Evolutionary conservation across 2,888 invertebrate genomes (phyloP), one percentile per base, ranked within the genome.

Genomic region (Eudasyphora cyanicolor): DNA sequence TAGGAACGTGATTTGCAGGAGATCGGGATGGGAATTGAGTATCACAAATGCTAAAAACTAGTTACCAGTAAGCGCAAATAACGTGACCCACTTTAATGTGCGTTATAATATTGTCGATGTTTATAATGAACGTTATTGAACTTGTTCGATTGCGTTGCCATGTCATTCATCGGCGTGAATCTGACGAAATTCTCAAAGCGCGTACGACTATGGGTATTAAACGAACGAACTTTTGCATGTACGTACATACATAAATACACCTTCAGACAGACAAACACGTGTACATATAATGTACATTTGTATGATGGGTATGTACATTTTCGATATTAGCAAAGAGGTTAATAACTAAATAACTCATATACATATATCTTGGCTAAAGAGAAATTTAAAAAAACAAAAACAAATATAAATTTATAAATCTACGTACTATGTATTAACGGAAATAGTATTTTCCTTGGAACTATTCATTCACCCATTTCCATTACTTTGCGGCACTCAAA

Each of bases 121-220:
- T 51, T 14, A 45, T 45, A 51, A 77, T 88, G 89, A 89, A 90
- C 89, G 89, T 86, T 85, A 89, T 88, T 90, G 90, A 89, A 89
- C 90, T 86, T 82, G 73, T n/a, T 17, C 19, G 27, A 3, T 21
- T 32, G 62, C 17, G 8, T 51, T 24, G 51, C 67, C 29, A 38
- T 42, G 45, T 24, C 27, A 51, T 38, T 5, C 24, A 38, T 6
- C 12, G 60, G 62, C 12, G 35, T 71, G 29, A 24, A 49, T 35
- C 70, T 70, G 69, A 49, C 29, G 60, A 77, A 77, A 45, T 35
- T 76, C 32, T 35, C 45, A 76, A 67, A 51, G 32, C 45, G 49
- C 60, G 24, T 19, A 27, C 21, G 32, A 60, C 60, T 14, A 32
- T 21, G 17, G 27, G 29, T 27, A 24, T 57, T 12, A 14, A n/a